Evolutionary conservation across 2,888 invertebrate genomes (phyloP).

Genomic region (Vesta saturnalis): DNA sequence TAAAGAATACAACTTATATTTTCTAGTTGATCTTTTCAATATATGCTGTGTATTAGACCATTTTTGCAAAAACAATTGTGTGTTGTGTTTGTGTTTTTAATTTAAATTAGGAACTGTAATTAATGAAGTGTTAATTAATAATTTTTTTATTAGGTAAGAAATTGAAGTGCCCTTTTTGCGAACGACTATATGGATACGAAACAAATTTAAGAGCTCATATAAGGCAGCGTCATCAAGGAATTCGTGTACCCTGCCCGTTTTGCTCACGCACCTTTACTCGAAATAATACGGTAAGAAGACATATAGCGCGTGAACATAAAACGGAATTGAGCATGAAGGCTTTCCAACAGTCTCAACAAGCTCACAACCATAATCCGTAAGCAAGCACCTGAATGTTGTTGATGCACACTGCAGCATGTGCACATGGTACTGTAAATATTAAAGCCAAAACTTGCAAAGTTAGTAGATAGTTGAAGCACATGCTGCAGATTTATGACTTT

Average conservation of each 20-base stretch:
- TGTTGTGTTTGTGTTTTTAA: constrained; percentile 9
- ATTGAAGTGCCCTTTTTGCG: constrained; percentile 92
- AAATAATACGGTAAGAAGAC: constrained; percentile 91
- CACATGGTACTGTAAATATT: constrained; percentile 38
- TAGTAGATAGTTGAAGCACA: constrained; percentile 50
- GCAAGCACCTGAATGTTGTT: constrained; percentile 45
- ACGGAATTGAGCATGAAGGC: constrained; percentile 75
- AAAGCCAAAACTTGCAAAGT: constrained; percentile 36
- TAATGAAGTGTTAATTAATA: constrained; percentile 26
- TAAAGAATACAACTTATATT: too few relatives aligned
- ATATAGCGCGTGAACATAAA: constrained; percentile 91
- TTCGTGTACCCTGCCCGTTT: constrained; percentile 90
- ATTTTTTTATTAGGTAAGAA: constrained; percentile 78
- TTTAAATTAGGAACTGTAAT: too few relatives aligned
- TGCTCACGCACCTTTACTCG: constrained; percentile 91
- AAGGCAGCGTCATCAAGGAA: constrained; percentile 90
- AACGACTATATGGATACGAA: constrained; percentile 91
- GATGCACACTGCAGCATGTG: constrained; percentile 41
- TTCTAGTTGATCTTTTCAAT: too few relatives aligned
- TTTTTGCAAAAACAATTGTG: too few relatives aligned
- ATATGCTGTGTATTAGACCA: too few relatives aligned
- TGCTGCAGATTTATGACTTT: constrained; percentile 52
- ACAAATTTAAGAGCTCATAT: constrained; percentile 92
- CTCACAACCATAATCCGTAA: constrained; percentile 74
- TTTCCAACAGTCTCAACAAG: constrained; percentile 66